phyloP scores from a whole-genome alignment of 2,113 vertebrate genomes.

The Tamias sibiricus region DNA sequence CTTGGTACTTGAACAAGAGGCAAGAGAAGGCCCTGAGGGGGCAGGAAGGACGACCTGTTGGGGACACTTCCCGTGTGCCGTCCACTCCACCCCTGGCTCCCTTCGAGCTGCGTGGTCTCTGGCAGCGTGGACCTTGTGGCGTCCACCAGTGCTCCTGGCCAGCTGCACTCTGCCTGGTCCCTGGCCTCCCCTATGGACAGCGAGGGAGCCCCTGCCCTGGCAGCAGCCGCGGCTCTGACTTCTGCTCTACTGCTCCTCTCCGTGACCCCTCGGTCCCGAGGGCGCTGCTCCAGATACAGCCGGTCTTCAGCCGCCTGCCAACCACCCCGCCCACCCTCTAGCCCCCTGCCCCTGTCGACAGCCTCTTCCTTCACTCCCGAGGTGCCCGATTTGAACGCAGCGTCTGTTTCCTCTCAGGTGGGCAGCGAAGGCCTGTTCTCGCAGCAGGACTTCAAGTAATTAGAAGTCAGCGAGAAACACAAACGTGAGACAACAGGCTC shows the following conservation, averaged over 20 bases:
- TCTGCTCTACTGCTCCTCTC: background rate
- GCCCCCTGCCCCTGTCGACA: accelerated
- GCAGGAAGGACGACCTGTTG: background rate
- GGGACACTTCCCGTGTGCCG: background rate
- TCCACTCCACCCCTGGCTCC: no score
- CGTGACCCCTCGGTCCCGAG: background rate
- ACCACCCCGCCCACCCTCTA: no score
- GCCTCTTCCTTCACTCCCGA: background rate
- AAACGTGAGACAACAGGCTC: background rate
- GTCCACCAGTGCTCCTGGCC: background rate
- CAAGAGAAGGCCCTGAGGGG: background rate
- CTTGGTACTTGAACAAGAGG: background rate
- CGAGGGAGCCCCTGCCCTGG: no score
- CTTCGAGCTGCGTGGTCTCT: background rate
- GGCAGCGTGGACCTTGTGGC: background rate
- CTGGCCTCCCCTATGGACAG: background rate
- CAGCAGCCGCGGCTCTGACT: background rate
- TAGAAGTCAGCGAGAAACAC: background rate
- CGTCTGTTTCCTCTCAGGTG: background rate
- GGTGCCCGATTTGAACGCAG: background rate
- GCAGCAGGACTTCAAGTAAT: background rate
- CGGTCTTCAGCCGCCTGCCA: no score
- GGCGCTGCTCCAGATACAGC: background rate
- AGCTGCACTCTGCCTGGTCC: background rate
- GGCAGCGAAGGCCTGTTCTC: background rate